Conservation (phyloP, 2,797 vertebrate genomes). For the Eulemur mongoz region DNA sequence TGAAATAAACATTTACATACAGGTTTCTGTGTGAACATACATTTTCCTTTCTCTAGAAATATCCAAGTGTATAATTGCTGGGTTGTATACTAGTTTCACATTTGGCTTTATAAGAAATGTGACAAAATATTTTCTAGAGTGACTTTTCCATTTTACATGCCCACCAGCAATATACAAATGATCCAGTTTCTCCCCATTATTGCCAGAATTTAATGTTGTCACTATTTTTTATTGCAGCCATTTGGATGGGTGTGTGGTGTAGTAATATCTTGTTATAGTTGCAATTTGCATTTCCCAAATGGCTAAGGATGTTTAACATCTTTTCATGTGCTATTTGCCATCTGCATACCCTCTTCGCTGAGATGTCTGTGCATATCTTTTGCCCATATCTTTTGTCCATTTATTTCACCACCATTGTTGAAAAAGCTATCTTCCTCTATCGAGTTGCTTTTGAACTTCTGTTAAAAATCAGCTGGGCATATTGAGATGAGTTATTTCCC, state of each 20-base stretch:
- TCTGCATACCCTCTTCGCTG: not conserved
- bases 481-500: not conserved
- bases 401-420: not conserved
- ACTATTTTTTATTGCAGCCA: not conserved
- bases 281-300: not conserved
- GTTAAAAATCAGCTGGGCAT: not conserved
- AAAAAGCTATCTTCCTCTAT: constrained; percentile 8
- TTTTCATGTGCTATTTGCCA: not conserved
- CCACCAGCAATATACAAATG: not conserved
- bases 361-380: not conserved
- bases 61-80: not conserved
- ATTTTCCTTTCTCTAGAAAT: not conserved
- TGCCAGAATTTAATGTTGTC: not conserved
- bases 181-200: not conserved
- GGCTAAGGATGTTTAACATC: not conserved
- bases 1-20: not conserved
- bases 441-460: not conserved
- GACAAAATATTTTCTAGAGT: not conserved
- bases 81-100: not conserved
- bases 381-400: not conserved
- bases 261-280: not conserved
- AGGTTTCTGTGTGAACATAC: not conserved
- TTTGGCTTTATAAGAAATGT: not conserved
- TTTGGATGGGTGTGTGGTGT: not conserved
- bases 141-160: not conserved